A percentile compares a stretch with the other conserved stretches of the same genome.
Conservation (phyloP, 2,797 vertebrate genomes). For the Eulemur albifrons region DNA sequence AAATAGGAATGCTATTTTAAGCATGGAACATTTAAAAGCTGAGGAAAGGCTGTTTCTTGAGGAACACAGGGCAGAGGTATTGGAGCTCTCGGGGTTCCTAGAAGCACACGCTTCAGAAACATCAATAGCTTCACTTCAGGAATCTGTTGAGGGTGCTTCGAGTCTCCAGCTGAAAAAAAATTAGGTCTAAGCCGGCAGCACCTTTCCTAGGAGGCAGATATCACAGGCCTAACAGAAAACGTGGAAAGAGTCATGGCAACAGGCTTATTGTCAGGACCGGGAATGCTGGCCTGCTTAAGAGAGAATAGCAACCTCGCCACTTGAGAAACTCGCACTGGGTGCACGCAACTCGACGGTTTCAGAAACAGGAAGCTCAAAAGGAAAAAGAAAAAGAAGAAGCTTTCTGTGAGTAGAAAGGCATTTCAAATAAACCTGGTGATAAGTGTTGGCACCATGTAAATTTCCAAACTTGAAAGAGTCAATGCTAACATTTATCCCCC, state of each 20-base stretch:
- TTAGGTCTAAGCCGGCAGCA: background rate
- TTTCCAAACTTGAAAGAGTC: slow-evolving; percentile 17
- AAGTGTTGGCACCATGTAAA: background rate
- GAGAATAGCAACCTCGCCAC: background rate
- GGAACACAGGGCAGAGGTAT: background rate
- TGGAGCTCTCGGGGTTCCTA: background rate
- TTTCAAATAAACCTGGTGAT: background rate
- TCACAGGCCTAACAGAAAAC: fast-evolving
- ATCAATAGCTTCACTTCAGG: background rate
- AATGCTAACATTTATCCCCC: background rate
- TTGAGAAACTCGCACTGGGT: background rate
- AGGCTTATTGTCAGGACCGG: background rate
- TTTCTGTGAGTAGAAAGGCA: background rate
- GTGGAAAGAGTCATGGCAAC: fast-evolving
- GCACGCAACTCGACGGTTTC: background rate
- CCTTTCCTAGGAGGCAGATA: background rate
- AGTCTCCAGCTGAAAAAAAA: background rate
- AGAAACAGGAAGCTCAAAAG: background rate
- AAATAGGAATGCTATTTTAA: background rate
- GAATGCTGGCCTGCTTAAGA: background rate
- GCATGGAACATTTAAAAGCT: background rate
- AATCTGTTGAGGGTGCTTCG: background rate
- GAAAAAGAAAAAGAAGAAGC: background rate
- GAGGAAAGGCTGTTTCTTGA: background rate
- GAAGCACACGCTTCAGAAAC: fast-evolving